A percentile compares a stretch with the other conserved stretches of the same genome.
These are phyloP conservation scores for Gasterosteus nipponicus DNA, from an alignment of 2,113 vertebrate species.

Conservation along the genomic window DNA sequence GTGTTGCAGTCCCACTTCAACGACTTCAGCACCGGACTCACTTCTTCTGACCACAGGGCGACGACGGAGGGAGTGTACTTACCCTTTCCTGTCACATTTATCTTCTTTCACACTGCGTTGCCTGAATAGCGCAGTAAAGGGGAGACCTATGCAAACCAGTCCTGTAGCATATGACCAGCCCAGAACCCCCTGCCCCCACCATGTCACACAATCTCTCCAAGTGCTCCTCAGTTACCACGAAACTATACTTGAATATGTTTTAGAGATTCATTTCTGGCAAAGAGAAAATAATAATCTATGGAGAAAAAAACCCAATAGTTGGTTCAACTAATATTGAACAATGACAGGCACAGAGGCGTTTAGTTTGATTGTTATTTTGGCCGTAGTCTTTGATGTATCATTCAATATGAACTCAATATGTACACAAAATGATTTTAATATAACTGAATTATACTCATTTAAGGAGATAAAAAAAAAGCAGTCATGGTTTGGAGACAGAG, in stretches of 20 bases:
- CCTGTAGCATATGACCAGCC: background rate
- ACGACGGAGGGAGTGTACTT: background rate
- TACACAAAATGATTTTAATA: too few species aligned
- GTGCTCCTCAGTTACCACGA: background rate
- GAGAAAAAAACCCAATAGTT: background rate
- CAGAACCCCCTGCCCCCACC: background rate
- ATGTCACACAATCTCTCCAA: background rate
- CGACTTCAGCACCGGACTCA: constrained; percentile 2
- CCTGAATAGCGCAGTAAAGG: background rate
- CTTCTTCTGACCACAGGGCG: background rate
- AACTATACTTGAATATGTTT: background rate
- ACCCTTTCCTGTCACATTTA: background rate
- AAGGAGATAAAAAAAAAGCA: too few species aligned
- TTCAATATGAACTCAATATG: background rate
- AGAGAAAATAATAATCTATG: background rate
- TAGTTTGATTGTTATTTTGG: background rate
- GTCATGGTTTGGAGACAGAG: too few species aligned
- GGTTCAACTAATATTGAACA: background rate
- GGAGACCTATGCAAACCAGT: background rate
- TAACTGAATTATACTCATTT: too few species aligned
- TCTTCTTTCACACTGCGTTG: background rate
- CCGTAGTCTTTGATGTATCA: constrained; percentile 1
- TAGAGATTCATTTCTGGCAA: background rate
- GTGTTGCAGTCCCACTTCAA: background rate
- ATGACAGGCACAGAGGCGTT: background rate